Evolutionary conservation across 2,113 vertebrate genomes (phyloP), one percentile per base, ranked within the genome.

Genomic region (Gobio gobio): DNA sequence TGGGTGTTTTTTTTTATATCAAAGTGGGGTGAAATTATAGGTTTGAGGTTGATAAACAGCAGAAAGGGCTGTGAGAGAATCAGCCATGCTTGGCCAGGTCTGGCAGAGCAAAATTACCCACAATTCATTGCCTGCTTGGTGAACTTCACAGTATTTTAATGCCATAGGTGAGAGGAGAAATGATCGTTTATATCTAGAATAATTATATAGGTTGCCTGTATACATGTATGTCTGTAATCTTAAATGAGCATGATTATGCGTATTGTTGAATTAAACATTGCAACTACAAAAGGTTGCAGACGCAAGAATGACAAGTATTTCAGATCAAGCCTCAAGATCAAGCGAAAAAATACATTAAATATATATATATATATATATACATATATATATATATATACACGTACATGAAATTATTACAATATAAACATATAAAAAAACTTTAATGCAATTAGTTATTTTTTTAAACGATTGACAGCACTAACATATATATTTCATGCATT

Each of bases 1-100:
- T 91, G 89, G 87, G 85, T 82, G 26, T 86, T 91, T 91, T 89
- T 89, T 92, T 89, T 90, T 82, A 91, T 88, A 68, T 64, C 74
- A 89, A 82, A 93, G 86, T 89, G 88, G 84, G 88, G 84, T 82
- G 59, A 91, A 92, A 92, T 91, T 89, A 88, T 22, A 66, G 89
- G 89, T 86, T 90, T 91, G 90, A 83, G 89, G 81, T 72, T 78
- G 88, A 58, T 83, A 84, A 77, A 90, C 84, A 80, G 83, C 58
- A 6, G 74, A 88, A 43, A 84, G 64, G 72, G 86, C 88, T 88
- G 63, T 78, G 87, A 88, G 88, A 78, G 87, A 80, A 89, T 85
- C 74, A 89, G 86, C 90, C 88, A 86, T 74, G 89, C 83, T 87
- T 85, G 73, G 80, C 82, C 90, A 82, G 88, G 85, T 91, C 14